Conservation (phyloP, 2,888 invertebrate species). For the Tolmerus cingulatus region DNA sequence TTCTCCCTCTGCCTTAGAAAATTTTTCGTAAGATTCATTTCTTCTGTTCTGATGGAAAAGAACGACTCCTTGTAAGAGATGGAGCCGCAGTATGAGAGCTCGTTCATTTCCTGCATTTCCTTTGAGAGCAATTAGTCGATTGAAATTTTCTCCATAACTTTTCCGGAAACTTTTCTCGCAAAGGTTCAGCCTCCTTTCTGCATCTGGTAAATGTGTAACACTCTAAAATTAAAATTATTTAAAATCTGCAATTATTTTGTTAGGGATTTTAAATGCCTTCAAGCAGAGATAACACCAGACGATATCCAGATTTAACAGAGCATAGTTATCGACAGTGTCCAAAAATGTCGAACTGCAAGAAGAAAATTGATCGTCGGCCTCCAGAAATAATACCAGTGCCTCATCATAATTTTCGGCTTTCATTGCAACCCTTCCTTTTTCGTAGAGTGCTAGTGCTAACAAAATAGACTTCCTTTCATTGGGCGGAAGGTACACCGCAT, state of each 20-base stretch:
- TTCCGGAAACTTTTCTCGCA: constrained; percentile 74
- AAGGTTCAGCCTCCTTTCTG: constrained; percentile 70
- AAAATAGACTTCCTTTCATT: constrained; percentile 75
- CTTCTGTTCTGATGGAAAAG: constrained; percentile 79
- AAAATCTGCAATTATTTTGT: background rate
- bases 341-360: constrained; percentile 63
- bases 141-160: constrained; percentile 73
- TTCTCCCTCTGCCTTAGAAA: constrained; percentile 72
- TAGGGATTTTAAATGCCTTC: constrained; percentile 50
- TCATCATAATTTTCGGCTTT: constrained; percentile 72
- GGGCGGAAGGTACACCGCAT: constrained; percentile 73
- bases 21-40: constrained; percentile 68
- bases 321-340: constrained; percentile 81
- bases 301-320: constrained; percentile 82
- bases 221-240: constrained; percentile 63
- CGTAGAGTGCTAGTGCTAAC: constrained; percentile 81
- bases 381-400: constrained; percentile 77
- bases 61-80: constrained; percentile 81
- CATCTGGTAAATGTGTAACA: constrained; percentile 77
- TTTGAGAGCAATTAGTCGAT: constrained; percentile 69
- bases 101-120: constrained; percentile 72
- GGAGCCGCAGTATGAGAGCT: constrained; percentile 78
- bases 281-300: constrained; percentile 89
- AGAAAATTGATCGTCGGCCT: constrained; percentile 78
- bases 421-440: constrained; percentile 77